A percentile compares a stretch with the other conserved stretches of the same genome.
These are phyloP conservation scores for Diadema setosum DNA, from an alignment of 35 echinoderm and acorn worm genomes.

Conservation along the genomic window DNA sequence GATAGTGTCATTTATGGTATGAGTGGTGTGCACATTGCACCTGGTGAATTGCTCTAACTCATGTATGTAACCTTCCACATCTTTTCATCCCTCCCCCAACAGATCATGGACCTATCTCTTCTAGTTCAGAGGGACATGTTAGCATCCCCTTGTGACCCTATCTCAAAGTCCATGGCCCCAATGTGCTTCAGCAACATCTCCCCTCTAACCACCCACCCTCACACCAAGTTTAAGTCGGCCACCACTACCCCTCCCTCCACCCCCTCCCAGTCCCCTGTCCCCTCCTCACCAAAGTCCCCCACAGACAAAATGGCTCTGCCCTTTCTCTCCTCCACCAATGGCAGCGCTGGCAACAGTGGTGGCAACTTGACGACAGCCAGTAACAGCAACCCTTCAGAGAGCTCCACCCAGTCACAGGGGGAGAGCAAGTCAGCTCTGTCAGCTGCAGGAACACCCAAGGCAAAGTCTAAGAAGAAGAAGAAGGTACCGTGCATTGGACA, in stretches of 20 bases:
- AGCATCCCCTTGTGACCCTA: slow-evolving; percentile 57
- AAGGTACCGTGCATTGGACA: slow-evolving; percentile 29
- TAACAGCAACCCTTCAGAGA: slow-evolving; percentile 72
- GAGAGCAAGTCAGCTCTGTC: slow-evolving; percentile 30
- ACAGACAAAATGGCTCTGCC: slow-evolving; percentile 76
- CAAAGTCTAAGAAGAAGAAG: slow-evolving; percentile 92
- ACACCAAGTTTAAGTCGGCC: slow-evolving; percentile 20
- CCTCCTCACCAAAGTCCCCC: slow-evolving; percentile 77
- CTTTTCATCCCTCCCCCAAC: not conserved
- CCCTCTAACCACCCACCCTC: slow-evolving; percentile 11
- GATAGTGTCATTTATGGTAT: too few relatives aligned
- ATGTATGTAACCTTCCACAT: too few relatives aligned
- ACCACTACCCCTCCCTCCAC: slow-evolving; percentile 57
- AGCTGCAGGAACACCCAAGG: slow-evolving; percentile 20
- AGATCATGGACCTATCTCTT: slow-evolving; percentile 93
- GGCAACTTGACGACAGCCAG: slow-evolving; percentile 36
- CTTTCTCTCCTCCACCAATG: slow-evolving; percentile 63
- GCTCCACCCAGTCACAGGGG: slow-evolving; percentile 51
- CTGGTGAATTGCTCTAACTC: too few relatives aligned
- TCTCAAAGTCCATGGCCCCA: slow-evolving; percentile 68
- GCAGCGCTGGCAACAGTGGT: not conserved
- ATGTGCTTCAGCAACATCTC: slow-evolving; percentile 66
- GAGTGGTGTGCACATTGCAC: too few relatives aligned
- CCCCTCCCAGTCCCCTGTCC: slow-evolving; percentile 61
- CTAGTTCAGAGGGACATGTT: slow-evolving; percentile 69